A percentile compares a stretch with the other conserved stretches of the same genome.
phyloP scores from a whole-genome alignment of 2,113 vertebrate species.

The Caloenas nicobarica region DNA sequence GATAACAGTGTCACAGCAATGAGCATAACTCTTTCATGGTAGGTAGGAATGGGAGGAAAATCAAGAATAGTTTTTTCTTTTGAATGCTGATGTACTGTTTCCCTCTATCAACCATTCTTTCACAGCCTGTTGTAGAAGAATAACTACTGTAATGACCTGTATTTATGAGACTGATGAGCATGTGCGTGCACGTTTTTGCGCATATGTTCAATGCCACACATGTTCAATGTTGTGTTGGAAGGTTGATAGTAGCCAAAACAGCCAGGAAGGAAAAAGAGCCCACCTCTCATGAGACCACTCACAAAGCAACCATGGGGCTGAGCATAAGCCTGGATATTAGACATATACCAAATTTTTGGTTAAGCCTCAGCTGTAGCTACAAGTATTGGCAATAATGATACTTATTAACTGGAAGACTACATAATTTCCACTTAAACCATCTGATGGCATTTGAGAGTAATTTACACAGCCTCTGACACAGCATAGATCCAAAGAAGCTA shows the following conservation, averaged over 20 bases:
- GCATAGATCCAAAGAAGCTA: not conserved
- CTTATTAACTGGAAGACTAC: not conserved
- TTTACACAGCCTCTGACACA: not conserved
- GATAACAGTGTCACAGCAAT: not conserved
- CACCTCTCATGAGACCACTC: accelerated
- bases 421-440: not conserved
- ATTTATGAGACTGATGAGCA: not conserved
- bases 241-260: not conserved
- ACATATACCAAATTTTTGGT: not conserved
- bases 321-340: not conserved
- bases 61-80: not conserved
- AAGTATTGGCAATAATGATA: not conserved
- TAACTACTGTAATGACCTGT: not conserved
- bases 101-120: not conserved
- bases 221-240: not conserved
- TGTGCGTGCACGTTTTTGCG: not conserved
- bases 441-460: not conserved
- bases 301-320: not conserved
- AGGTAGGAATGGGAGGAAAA: not conserved
- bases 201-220: not conserved
- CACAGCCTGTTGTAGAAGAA: not conserved
- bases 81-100: not conserved
- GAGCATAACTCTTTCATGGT: not conserved
- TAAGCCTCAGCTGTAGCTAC: not conserved
- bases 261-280: not conserved